A percentile compares a stretch with the other conserved stretches of the same genome.
Evolutionary conservation across 2,113 vertebrate genomes (phyloP).

Genomic region (Melospiza melodia): DNA sequence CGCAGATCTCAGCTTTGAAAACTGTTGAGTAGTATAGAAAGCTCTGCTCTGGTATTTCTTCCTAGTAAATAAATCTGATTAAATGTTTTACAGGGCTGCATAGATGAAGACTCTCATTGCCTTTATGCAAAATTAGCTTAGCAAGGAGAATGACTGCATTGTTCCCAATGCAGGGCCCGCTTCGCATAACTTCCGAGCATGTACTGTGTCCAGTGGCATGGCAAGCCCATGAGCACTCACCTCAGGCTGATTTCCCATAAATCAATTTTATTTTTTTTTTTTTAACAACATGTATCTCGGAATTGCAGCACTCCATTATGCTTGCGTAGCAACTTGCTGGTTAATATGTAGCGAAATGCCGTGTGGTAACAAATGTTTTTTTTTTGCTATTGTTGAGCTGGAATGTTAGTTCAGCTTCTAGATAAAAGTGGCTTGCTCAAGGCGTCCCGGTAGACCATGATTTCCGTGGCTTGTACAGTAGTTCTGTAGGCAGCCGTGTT

Average conservation of each 20-base stretch:
- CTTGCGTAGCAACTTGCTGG: constrained; percentile 58
- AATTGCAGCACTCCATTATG: constrained; percentile 45
- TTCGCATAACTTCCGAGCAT: constrained; percentile 58
- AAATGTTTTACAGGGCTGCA: neutral
- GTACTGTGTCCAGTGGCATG: constrained; percentile 33
- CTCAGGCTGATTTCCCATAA: constrained; percentile 28
- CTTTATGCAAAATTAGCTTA: constrained; percentile 23
- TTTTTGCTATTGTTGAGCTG: constrained; percentile 54
- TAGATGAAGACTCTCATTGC: constrained; percentile 22
- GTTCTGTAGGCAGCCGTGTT: constrained; percentile 27
- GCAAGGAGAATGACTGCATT: constrained; percentile 34
- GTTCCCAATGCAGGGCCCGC: neutral
- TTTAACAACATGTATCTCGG: neutral
- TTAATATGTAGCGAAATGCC: constrained; percentile 70
- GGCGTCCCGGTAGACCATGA: neutral
- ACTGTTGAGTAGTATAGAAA: neutral
- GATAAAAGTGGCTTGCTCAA: constrained; percentile 64
- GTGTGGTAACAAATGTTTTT: constrained; percentile 29
- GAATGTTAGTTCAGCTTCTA: constrained; percentile 71
- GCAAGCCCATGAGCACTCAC: constrained; percentile 41
- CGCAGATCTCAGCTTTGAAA: neutral
- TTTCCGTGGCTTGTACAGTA: constrained; percentile 42
- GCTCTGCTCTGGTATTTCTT: constrained; percentile 15
- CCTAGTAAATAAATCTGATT: neutral
- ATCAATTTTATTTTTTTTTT: neutral